Evolutionary conservation across 2,113 vertebrate species (phyloP), one percentile per base, ranked within the genome.

Genomic region (Sialia sialis): DNA sequence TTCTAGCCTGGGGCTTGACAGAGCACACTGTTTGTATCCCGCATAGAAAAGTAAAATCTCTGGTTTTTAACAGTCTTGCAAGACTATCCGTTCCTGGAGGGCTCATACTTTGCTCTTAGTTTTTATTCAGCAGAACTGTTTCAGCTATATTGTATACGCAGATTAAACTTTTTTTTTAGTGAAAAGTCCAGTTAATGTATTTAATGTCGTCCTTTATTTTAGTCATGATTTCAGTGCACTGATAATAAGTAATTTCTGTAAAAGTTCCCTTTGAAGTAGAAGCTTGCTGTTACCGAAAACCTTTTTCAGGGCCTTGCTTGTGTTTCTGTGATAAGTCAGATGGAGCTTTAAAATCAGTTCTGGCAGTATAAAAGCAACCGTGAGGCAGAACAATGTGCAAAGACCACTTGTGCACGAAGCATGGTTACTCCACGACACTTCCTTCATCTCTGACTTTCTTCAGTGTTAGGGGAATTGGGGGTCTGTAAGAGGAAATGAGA

Each of bases 191-290:
- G 29, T 58, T 84, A 67, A 21, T 55, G 32, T 58, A 25, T 85
- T 85, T 60, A 52, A n/a, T 69, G 38, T 72, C 16, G 34, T 48
- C 27, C 29, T 91, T 55, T 72, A 39, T 77, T 90, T 92, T 90
- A 88, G 26, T 38, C 34, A 23, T 64, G 10, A n/a, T 77, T 90
- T 90, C 68, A 66, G 22, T 48, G 36, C 56, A 18, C 20, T 73
- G 69, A 8, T 68, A 36, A 63, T 58, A 43, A 76, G 7, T 32
- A 30, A 16, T 52, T 76, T 64, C 46, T 80, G 21, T 80, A 16
- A 16, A 46, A 38, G 23, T 41, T 19, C 11, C 5, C 30, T 76
- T 77, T 91, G 55, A 89, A 83, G 46, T 66, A 23, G 41, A 62
- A 92, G 51, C 41, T 90, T 0, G 3, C 7, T 59, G 17, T 68